Percentiles rank a stretch among this genome's conserved stretches.
phyloP scores from a whole-genome alignment of 2,113 vertebrate species.

The Eudorcas thomsonii region DNA sequence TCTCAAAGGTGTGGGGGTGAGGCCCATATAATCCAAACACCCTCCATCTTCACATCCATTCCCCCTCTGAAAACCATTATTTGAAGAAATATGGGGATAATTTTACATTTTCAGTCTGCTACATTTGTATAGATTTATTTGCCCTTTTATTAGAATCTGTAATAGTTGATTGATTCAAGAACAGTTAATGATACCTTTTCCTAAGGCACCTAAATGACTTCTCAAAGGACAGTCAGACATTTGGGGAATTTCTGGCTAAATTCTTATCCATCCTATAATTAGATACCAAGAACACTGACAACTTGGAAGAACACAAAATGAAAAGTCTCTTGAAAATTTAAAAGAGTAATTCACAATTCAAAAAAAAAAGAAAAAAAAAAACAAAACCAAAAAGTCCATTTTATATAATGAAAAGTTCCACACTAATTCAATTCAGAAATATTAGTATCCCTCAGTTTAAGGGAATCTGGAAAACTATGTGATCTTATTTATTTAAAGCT shows the following conservation, averaged over 20 bases:
- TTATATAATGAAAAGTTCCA: neutral
- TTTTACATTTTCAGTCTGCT: neutral
- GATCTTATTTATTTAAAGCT: neutral
- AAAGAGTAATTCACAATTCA: neutral
- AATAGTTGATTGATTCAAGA: constrained; percentile 16
- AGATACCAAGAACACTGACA: constrained; percentile 16
- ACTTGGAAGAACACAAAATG: neutral
- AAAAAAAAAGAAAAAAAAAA: neutral
- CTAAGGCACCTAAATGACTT: neutral
- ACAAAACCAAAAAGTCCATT: neutral
- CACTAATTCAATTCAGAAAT: neutral
- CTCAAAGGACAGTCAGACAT: constrained; percentile 21
- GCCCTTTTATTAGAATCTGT: neutral
- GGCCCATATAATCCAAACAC: neutral
- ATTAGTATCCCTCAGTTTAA: neutral
- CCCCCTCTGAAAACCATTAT: neutral
- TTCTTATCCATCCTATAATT: constrained; percentile 11
- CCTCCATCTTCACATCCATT: neutral
- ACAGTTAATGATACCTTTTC: neutral
- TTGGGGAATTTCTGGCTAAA: neutral
- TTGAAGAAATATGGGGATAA: neutral
- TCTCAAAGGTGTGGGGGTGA: neutral
- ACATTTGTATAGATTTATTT: constrained; percentile 20
- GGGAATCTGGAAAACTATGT: neutral
- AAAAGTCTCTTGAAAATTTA: constrained; percentile 7